Conservation (phyloP, 2,888 invertebrate species). For the Eueremaeus valkanovi region DNA sequence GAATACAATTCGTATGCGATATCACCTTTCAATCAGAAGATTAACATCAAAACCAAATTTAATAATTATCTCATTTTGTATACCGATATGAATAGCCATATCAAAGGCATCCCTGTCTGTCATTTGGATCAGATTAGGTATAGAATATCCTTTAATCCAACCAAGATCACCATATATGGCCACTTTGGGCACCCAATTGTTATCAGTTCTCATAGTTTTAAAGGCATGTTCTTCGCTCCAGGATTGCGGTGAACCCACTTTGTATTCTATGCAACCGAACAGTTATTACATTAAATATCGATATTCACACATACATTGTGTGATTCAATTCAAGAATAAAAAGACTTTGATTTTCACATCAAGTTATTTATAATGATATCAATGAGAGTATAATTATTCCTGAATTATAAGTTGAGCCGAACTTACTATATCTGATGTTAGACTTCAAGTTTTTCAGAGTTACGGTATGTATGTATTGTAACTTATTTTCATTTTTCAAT, state of each 20-base stretch:
- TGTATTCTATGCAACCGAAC: background rate
- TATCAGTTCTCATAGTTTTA: constrained; percentile 41
- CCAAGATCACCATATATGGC: constrained; percentile 45
- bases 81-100: constrained; percentile 44
- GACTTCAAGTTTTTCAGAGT: constrained; percentile 12
- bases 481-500: background rate
- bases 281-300: too few species aligned
- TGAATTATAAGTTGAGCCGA: background rate
- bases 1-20: constrained; percentile 51
- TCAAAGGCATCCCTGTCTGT: constrained; percentile 39
- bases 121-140: constrained; percentile 38
- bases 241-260: constrained; percentile 14
- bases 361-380: too few species aligned
- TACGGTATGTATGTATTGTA: constrained; percentile 10
- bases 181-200: constrained; percentile 43
- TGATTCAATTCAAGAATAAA: too few species aligned
- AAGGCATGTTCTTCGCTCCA: constrained; percentile 43
- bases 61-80: too few species aligned
- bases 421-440: constrained; percentile 7
- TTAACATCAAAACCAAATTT: too few species aligned
- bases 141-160: constrained; percentile 42
- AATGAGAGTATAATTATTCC: background rate
- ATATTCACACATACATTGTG: too few species aligned
- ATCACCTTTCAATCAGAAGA: constrained; percentile 49
- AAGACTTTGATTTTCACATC: too few species aligned